Percentiles rank a stretch among this genome's conserved stretches.
These are phyloP conservation scores for Anguilla japonica DNA, from an alignment of 2,113 vertebrate genomes.

Conservation along the genomic window DNA sequence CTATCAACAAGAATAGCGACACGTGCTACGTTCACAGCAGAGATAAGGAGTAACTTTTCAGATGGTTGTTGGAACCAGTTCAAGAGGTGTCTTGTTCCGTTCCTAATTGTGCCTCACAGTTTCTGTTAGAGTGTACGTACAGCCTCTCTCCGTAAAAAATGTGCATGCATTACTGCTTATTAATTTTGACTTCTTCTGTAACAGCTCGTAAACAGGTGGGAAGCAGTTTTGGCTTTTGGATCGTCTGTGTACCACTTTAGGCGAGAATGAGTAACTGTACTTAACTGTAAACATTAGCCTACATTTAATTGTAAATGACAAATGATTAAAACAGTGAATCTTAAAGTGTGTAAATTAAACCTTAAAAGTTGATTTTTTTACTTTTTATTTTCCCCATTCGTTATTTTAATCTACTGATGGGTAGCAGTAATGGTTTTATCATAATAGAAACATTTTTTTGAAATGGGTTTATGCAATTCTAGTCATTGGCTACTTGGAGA, in stretches of 20 bases:
- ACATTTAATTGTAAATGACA: neutral
- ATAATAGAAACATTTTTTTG: neutral
- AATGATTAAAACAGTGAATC: neutral
- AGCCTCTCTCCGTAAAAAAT: no score
- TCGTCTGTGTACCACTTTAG: neutral
- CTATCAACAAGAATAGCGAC: neutral
- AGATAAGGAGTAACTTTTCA: neutral
- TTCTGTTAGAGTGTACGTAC: neutral
- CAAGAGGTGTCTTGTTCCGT: neutral
- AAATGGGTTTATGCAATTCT: neutral
- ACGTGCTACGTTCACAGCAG: neutral
- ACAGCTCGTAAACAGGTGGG: neutral
- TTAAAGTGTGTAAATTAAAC: neutral
- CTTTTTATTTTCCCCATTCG: neutral
- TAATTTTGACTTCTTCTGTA: neutral
- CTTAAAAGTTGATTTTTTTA: neutral
- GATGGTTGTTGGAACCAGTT: neutral
- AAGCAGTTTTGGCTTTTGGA: neutral
- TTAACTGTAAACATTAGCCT: neutral
- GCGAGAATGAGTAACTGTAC: neutral
- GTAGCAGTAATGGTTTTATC: neutral
- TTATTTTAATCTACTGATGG: neutral
- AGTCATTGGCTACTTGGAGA: neutral
- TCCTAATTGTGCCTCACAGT: neutral
- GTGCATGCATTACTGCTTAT: no score